Evolutionary conservation across 2,888 invertebrate genomes (phyloP), one percentile per base, ranked within the genome.

Genomic region (Anodontia alba): DNA sequence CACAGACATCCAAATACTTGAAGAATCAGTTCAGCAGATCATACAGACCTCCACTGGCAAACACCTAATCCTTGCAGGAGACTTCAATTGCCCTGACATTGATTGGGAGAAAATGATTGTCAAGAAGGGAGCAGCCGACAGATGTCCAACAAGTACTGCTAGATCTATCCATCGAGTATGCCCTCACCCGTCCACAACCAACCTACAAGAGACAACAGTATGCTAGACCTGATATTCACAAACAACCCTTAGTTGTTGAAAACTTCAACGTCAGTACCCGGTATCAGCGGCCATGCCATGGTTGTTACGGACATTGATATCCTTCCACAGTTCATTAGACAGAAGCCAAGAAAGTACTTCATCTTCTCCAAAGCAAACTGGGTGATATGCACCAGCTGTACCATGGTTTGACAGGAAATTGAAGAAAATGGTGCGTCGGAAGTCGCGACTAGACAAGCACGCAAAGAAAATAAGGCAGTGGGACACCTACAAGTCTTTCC

Each of bases 241-340:
- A 68, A 72, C 33, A 73, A 80, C 26, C 76, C 69, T 1, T 70
- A 73, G 0, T 36, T 80, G 0, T 75, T 76, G 12, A 81, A 81
- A 57, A 38, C 68, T 15, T 74, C 78, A 1, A 43, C 46, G 1
- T 77, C 70, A 3, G 66, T 78, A 17, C 76, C 79, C 10, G 78
- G 57, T 5, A 69, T 68, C 33, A 73, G 69, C 43, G 79, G 66
- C 31, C 74, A 78, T 62, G 73, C 77, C 54, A 78, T 78, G 77
- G 51, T 78, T 23, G 68, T 78, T 8, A 78, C 73, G 12, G 73
- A 78, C 26, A 73, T 69, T 54, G 57, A 73, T n/a, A 69, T 68
- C n/a, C 67, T 57, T 1, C 73, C 73, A n/a, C 69, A 78, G 10
- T 57, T 42, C 36, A 57, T 69, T 54, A 62, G 33, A n/a, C 69